Percentiles rank a stretch among this genome's conserved stretches.
phyloP scores from a whole-genome alignment of 2,113 vertebrate species.

The Cavia aperea region DNA sequence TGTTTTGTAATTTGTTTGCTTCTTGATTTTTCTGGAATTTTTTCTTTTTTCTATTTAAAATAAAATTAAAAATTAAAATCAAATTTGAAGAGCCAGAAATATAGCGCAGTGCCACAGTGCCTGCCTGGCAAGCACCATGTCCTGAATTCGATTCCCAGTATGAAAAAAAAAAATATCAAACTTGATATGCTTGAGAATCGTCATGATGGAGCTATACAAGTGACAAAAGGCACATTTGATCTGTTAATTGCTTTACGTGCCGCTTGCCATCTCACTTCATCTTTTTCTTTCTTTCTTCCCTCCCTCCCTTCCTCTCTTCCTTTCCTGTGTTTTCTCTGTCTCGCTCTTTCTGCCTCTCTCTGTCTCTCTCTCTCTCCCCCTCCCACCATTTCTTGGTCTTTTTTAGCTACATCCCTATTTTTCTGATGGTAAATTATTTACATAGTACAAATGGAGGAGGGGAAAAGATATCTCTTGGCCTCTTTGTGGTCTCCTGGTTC shows the following conservation, averaged over 20 bases:
- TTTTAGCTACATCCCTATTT: neutral
- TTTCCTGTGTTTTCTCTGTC: neutral
- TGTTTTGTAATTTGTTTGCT: no score
- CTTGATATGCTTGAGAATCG: neutral
- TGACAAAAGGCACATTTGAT: neutral
- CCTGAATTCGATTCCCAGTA: no score
- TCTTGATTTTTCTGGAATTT: no score
- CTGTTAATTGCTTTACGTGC: neutral
- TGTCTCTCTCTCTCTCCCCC: accelerated
- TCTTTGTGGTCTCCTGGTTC: neutral
- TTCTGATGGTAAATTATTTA: neutral
- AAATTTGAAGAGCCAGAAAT: no score
- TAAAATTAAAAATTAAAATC: no score
- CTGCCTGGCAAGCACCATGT: no score
- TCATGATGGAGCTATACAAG: neutral
- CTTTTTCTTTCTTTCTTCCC: neutral
- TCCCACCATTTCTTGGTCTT: accelerated
- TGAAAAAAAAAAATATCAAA: neutral
- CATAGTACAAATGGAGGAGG: neutral
- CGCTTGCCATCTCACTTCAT: neutral
- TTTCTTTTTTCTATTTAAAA: no score
- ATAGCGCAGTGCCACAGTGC: no score
- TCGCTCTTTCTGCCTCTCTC: no score
- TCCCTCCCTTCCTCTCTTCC: neutral
- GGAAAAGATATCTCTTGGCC: neutral